Base-by-base conservation (phyloP, 2,113 vertebrate species). In the Anseranas semipalmata region DNA sequence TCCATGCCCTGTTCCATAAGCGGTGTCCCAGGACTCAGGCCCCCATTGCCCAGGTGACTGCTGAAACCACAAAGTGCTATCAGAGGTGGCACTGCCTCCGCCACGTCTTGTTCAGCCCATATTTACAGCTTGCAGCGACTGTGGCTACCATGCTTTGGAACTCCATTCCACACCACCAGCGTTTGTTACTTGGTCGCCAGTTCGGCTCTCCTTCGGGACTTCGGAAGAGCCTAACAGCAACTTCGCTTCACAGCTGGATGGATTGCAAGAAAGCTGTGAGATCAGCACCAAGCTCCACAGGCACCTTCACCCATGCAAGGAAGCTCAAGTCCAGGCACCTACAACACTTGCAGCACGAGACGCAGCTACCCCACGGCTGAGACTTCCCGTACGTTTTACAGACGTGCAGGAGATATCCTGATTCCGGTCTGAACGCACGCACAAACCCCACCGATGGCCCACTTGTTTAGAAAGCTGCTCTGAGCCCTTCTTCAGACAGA, bases 91-190 rank as follows among this genome's bases (percentile, higher is more conserved):
- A 46, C 25, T 27, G 53, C 32, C 39, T 24, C 52, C 35, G 41
- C 28, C 56, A 27, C 32, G 71, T 58, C 46, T 56, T 73, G 59
- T 21, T 30, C 79, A 76, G 83, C 37, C 16, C 19, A 8, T 9
- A 43, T 56, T 68, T 55, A 63, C 41, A 62, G 60, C 15, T 32
- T 12, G 41, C 75, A 72, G 25, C 5, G 28, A 32, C 21, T 1
- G 3, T 4, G 32, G 71, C 33, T 87, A 27, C 59, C 30, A 7
- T 0, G 7, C 45, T 71, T 56, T 58, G 24, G 35, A 78, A 71
- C 5, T 67, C 43, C 0, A 0, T 25, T 65, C 33, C 37, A 24
- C 43, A 72, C 12, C 27, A 7, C 4, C 27, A 55, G 21, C 5
- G 3, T 2, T 37, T 15, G 62, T 15, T 35, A 60, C 7, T 27